phyloP scores from a whole-genome alignment of 2,113 vertebrate genomes.

The Lophura nycthemera region DNA sequence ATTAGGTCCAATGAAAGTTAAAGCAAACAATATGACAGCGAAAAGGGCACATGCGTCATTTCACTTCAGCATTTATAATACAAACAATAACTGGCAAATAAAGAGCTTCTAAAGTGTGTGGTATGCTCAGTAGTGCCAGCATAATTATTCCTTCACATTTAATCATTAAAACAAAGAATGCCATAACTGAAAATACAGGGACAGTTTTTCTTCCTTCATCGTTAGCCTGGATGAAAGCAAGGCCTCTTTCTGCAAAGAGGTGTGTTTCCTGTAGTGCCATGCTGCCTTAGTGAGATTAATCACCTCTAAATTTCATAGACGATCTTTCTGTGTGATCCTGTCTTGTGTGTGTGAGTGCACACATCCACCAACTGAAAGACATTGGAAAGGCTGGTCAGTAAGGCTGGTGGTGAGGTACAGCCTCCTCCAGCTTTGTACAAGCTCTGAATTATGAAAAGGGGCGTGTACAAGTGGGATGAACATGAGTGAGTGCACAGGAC shows the following conservation, averaged over 20 bases:
- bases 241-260: neutral
- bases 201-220: neutral
- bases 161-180: slow-evolving; percentile 44
- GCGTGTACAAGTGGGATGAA: fast-evolving
- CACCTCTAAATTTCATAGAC: neutral
- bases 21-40: slow-evolving; percentile 77
- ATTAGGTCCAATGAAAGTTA: slow-evolving; percentile 73
- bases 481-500: neutral
- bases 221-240: neutral
- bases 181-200: neutral
- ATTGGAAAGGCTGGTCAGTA: neutral
- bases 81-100: slow-evolving; percentile 82
- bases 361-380: neutral
- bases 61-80: slow-evolving; percentile 71
- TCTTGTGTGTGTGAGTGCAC: neutral
- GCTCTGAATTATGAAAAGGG: neutral
- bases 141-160: slow-evolving; percentile 42
- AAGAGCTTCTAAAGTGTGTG: slow-evolving; percentile 61
- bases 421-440: neutral
- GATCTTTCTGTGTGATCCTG: neutral
- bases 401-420: neutral
- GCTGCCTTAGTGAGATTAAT: neutral
- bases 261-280: neutral
- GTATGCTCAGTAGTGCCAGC: slow-evolving; percentile 46
- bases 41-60: slow-evolving; percentile 80